Conservation (phyloP, 1,140 invertebrate species). For the Eulimnadia texana region DNA sequence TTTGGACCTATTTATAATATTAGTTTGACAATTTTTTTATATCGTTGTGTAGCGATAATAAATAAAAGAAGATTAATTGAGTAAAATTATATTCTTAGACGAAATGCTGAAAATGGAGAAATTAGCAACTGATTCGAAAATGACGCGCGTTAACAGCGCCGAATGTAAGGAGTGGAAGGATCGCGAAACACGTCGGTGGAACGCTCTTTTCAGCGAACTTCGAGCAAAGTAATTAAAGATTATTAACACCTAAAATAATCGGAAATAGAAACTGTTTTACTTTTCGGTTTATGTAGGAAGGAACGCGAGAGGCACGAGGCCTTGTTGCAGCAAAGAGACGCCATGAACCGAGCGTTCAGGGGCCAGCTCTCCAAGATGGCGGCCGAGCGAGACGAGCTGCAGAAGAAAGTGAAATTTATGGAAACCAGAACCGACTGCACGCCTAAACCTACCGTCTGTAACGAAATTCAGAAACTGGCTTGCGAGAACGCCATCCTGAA, state of each 20-base stretch:
- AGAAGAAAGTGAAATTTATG: conserved; percentile 4
- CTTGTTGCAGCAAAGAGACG: neutral
- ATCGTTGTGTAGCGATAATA: too few species aligned
- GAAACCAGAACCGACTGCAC: neutral
- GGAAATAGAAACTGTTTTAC: too few species aligned
- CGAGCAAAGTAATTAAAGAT: neutral
- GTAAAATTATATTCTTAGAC: too few species aligned
- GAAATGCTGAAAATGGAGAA: neutral
- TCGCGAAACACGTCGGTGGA: neutral
- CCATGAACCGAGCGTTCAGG: conserved; percentile 9
- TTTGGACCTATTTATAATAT: neutral
- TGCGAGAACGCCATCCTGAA: conserved; percentile 1
- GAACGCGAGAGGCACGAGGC: conserved; percentile 7
- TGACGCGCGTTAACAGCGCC: neutral
- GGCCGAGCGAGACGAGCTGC: conserved; percentile 1
- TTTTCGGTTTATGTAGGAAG: too few species aligned
- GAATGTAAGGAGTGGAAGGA: neutral
- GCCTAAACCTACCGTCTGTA: neutral
- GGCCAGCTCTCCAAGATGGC: conserved; percentile 4
- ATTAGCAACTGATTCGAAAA: neutral
- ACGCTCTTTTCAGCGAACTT: neutral
- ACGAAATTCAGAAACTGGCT: conserved; percentile 1
- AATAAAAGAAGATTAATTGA: too few species aligned
- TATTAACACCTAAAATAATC: neutral
- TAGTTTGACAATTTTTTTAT: too few species aligned